A percentile compares a stretch with the other conserved stretches of the same genome.
Evolutionary conservation across 2,888 invertebrate species (phyloP).

Genomic region (Diabrotica balteata): DNA sequence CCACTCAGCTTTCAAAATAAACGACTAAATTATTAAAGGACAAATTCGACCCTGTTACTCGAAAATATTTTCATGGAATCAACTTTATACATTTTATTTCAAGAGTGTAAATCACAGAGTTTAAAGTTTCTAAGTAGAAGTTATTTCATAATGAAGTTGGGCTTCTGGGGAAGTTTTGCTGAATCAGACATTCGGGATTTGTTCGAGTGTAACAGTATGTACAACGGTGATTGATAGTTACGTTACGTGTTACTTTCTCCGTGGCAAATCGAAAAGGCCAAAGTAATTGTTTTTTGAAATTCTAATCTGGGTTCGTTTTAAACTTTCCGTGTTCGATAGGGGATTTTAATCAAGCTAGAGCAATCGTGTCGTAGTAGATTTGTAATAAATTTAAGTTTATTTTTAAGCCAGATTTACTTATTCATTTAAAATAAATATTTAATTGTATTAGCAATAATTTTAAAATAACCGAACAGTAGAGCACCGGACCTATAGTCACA

Average conservation of each 20-base stretch:
- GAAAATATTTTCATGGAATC: conserved; percentile 23
- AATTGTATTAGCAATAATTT: too few relatives aligned
- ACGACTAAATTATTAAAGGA: too few relatives aligned
- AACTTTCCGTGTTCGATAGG: neutral
- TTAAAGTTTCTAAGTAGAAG: conserved; percentile 26
- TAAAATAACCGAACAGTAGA: too few relatives aligned
- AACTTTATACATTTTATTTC: conserved; percentile 23
- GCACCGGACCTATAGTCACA: too few relatives aligned
- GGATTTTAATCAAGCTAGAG: neutral
- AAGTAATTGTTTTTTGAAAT: conserved; percentile 13
- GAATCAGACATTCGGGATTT: conserved; percentile 23
- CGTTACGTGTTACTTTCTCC: conserved; percentile 12
- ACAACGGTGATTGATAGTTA: conserved; percentile 22
- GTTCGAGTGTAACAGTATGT: conserved; percentile 19
- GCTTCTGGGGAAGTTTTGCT: conserved; percentile 16
- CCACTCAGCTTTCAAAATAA: too few relatives aligned
- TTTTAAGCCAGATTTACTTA: too few relatives aligned
- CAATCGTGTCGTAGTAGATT: neutral
- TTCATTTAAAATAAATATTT: too few relatives aligned
- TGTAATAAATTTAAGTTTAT: too few relatives aligned
- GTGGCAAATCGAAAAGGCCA: conserved; percentile 3
- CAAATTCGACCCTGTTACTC: neutral
- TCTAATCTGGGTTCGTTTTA: neutral
- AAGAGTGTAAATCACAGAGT: conserved; percentile 26
- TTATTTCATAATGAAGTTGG: conserved; percentile 30